Evolutionary conservation across 2,113 vertebrate genomes (phyloP).

Genomic region (Pseudorasbora parva): DNA sequence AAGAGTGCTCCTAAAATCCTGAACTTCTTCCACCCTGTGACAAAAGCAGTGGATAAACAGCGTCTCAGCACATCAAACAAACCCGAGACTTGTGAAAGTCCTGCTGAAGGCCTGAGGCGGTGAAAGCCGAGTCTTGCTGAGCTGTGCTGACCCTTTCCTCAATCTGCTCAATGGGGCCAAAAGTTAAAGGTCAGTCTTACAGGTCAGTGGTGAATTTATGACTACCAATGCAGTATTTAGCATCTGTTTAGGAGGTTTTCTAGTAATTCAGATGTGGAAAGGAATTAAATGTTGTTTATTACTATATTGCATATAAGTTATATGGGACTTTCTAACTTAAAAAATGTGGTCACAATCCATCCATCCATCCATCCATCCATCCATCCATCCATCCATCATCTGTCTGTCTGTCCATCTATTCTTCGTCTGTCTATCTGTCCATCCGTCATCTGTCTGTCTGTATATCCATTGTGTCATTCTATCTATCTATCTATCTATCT

Average conservation of each 20-base stretch:
- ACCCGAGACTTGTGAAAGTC: constrained; percentile 1
- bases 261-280: not conserved
- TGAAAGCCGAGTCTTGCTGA: constrained; percentile 19
- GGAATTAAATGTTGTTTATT: not conserved
- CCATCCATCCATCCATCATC: too few species aligned
- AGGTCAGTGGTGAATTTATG: constrained; percentile 44
- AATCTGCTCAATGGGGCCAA: constrained; percentile 22
- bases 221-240: constrained; percentile 27
- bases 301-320: too few species aligned
- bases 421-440: too few species aligned
- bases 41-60: not conserved
- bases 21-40: not conserved
- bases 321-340: too few species aligned
- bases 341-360: too few species aligned
- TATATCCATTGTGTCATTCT: too few species aligned
- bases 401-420: too few species aligned
- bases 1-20: not conserved
- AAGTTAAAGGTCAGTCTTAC: constrained; percentile 38
- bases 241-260: not conserved
- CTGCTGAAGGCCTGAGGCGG: not conserved
- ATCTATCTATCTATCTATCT: not conserved
- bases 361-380: too few species aligned
- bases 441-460: too few species aligned
- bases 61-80: constrained; percentile 25
- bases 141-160: constrained; percentile 19